These are phyloP conservation scores for Melierax canorus DNA, from an alignment of 2,113 vertebrate species.

Conservation along the genomic window DNA sequence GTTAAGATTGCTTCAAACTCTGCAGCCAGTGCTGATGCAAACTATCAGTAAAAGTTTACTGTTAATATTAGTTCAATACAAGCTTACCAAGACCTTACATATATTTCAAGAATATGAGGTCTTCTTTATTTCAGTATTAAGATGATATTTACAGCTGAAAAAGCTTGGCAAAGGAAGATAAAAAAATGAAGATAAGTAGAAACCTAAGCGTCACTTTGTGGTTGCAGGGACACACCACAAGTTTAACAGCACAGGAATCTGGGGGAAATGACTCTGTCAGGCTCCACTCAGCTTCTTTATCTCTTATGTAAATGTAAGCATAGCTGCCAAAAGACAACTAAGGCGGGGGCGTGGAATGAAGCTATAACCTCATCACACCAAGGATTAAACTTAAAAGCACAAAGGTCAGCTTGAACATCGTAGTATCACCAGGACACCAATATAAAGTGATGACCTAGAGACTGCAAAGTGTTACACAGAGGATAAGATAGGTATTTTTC, in stretches of 20 bases:
- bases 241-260: background rate
- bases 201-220: background rate
- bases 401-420: background rate
- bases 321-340: background rate
- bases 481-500: background rate
- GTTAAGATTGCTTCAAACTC: background rate
- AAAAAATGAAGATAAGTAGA: background rate
- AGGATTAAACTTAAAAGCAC: background rate
- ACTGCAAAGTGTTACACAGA: background rate
- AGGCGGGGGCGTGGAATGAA: background rate
- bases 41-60: background rate
- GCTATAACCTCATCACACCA: background rate
- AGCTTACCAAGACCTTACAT: background rate
- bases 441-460: background rate
- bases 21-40: background rate
- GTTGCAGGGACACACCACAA: rapidly evolving
- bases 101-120: background rate
- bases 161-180: background rate
- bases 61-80: background rate
- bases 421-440: background rate
- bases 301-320: background rate
- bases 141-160: background rate
- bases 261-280: background rate
- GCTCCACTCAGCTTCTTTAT: background rate
- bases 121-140: background rate